Evolutionary conservation across 2,888 invertebrate genomes (phyloP), one percentile per base, ranked within the genome.

Genomic region (Cremastinae sp.): DNA sequence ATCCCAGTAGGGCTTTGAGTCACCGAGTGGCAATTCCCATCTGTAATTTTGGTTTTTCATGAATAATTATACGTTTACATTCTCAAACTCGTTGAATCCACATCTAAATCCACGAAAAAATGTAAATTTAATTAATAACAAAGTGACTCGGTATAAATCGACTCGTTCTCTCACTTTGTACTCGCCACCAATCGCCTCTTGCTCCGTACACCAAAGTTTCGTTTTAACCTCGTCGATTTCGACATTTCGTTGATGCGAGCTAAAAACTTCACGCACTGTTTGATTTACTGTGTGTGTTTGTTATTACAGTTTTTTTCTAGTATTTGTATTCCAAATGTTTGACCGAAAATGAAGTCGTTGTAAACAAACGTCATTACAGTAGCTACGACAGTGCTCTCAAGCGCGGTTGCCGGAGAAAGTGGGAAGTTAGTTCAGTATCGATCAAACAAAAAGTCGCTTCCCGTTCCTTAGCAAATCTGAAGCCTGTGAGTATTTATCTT

Each of bases 1-100:
- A 7, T 80, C 47, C 88, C 88, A 88, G 22, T 87, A 86, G 2
- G 78, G 69, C 28, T 74, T 83, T 0, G 84, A 82, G 12, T 75
- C 78, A 47, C 78, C 75, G 35, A 84, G 64, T 20, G 84, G 83
- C 74, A 74, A 71, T 59, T 87, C 87, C 83, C 82, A 86, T 81
- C 88, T 87, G 53, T 53, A 10, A n/a, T 20, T 49, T 20, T 58
- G 9, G 35, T 43, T 39, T 56, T 14, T 18, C 9, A 0, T 37
- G 28, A 37, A 49, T 12, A 9, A 7, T 47, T 39, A 45, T 22
- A 10, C 56, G 49, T 22, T 20, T 18, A 2, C 18, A 7, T 53
- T 49, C 0, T 49, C 4, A 41, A 41, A 41, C 2, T 51, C 4
- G 8, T 16, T n/a, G n/a, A n/a, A n/a, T n/a, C n/a, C n/a, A 22